A percentile compares a stretch with the other conserved stretches of the same genome.
These are phyloP conservation scores for Mesitornis unicolor DNA, from an alignment of 2,113 vertebrate species.

Conservation along the genomic window DNA sequence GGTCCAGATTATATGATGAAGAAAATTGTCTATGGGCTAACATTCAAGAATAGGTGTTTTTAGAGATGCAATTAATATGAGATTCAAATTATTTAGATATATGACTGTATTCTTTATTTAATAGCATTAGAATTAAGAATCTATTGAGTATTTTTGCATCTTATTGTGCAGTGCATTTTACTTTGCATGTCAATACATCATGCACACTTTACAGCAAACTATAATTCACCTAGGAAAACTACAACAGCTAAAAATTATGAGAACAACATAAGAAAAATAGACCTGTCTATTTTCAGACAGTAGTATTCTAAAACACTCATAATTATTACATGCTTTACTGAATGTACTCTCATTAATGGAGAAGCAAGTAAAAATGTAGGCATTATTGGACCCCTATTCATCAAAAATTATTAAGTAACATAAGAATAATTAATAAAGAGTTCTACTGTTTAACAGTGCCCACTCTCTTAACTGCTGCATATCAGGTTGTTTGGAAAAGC, in stretches of 20 bases:
- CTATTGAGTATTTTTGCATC: background rate
- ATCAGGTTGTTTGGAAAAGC: background rate
- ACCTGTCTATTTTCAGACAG: background rate
- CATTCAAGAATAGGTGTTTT: background rate
- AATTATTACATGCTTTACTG: background rate
- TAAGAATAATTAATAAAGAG: background rate
- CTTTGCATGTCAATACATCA: background rate
- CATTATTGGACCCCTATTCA: background rate
- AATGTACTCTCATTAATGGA: background rate
- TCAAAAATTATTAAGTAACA: background rate
- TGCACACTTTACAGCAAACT: background rate
- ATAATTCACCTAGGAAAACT: background rate
- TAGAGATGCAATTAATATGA: background rate
- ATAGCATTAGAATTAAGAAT: background rate
- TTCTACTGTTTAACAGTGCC: background rate
- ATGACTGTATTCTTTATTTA: background rate
- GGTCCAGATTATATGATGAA: background rate
- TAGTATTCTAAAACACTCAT: background rate
- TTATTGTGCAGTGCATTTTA: background rate
- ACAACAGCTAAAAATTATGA: background rate
- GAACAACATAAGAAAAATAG: background rate
- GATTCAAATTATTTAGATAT: background rate
- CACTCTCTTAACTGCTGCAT: background rate
- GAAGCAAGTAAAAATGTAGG: background rate
- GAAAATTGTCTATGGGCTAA: background rate